Evolutionary conservation across 2,113 vertebrate genomes (phyloP).

Genomic region (Gymnobelideus leadbeateri): DNA sequence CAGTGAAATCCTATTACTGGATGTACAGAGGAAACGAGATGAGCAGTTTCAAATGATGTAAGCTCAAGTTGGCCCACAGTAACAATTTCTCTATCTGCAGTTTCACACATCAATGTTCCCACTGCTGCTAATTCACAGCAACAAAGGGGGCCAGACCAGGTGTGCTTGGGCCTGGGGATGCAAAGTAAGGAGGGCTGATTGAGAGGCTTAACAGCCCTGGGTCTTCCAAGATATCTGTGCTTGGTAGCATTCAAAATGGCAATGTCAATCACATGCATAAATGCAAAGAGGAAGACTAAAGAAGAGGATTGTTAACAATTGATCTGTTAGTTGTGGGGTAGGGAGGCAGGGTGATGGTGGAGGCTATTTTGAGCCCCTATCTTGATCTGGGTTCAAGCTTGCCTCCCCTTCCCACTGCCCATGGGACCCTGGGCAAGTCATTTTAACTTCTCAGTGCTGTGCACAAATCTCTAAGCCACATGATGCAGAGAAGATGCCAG

Average conservation of each 20-base stretch:
- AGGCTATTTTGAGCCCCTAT: background rate
- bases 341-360: no score
- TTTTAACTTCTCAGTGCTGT: background rate
- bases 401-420: background rate
- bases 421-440: background rate
- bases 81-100: conserved; percentile 49
- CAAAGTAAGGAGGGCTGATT: conserved; percentile 15
- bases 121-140: conserved; percentile 55
- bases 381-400: background rate
- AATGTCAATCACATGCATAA: background rate
- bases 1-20: conserved; percentile 42
- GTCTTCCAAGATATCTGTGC: background rate
- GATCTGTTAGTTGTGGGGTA: background rate
- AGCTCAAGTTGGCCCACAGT: conserved; percentile 44
- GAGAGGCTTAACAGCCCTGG: background rate
- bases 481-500: background rate
- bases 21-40: conserved; percentile 8
- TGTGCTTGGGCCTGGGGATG: conserved; percentile 53
- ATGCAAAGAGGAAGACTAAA: background rate
- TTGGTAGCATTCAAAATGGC: background rate
- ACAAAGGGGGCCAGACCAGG: background rate
- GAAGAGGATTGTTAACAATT: background rate
- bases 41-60: conserved; percentile 51
- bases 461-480: background rate
- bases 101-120: conserved; percentile 56